Evolutionary conservation across 2,113 vertebrate genomes (phyloP).

Genomic region (Microcebus griseorufus): DNA sequence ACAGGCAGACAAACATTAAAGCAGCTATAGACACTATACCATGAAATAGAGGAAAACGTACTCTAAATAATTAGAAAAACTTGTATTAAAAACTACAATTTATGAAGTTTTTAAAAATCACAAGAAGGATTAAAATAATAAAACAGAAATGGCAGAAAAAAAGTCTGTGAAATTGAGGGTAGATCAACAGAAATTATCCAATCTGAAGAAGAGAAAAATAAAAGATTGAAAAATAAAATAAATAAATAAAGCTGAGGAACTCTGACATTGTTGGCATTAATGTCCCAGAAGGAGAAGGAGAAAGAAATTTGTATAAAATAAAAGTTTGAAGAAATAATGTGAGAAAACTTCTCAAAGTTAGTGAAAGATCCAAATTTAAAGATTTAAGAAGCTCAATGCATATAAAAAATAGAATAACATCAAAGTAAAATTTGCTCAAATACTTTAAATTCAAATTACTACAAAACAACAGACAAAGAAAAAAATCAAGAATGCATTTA

Average conservation of each 20-base stretch:
- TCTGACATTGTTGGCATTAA: neutral
- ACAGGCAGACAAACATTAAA: neutral
- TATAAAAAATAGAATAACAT: neutral
- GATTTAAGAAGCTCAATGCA: neutral
- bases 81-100: neutral
- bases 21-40: neutral
- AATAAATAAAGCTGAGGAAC: neutral
- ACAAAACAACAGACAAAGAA: neutral
- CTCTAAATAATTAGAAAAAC: neutral
- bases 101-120: neutral
- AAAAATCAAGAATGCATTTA: neutral
- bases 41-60: neutral
- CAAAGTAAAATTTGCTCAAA: neutral
- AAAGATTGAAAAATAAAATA: neutral
- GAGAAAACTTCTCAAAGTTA: neutral
- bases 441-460: neutral
- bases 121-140: neutral
- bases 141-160: neutral
- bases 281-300: neutral
- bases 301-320: neutral
- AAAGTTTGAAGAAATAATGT: neutral
- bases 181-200: neutral
- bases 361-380: neutral
- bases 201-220: neutral
- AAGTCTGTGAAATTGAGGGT: neutral